Conservation (phyloP, 2,888 invertebrate genomes). For the Autographa gamma region DNA sequence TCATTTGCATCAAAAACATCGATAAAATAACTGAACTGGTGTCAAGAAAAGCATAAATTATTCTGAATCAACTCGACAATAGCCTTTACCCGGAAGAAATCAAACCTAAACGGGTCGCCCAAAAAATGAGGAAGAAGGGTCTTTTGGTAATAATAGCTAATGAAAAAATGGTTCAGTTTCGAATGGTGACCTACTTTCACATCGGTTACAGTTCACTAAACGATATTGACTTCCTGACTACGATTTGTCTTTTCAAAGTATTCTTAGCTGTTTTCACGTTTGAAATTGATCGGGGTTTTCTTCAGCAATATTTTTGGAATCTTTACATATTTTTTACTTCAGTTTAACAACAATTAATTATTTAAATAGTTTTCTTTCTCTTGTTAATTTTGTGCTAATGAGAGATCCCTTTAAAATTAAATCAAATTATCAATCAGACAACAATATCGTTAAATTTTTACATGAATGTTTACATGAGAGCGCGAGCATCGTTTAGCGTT, state of each 20-base stretch:
- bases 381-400: too few relatives aligned
- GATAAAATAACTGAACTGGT: not conserved
- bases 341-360: too few relatives aligned
- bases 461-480: too few relatives aligned
- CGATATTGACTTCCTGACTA: conserved; percentile 27
- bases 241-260: conserved; percentile 29
- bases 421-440: too few relatives aligned
- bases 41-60: not conserved
- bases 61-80: conserved; percentile 18
- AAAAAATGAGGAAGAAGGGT: conserved; percentile 25
- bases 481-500: too few relatives aligned
- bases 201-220: conserved; percentile 13
- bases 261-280: not conserved
- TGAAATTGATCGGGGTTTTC: too few relatives aligned
- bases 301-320: too few relatives aligned
- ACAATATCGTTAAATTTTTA: too few relatives aligned
- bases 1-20: not conserved
- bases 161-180: conserved; percentile 40
- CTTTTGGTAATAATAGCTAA: conserved; percentile 16
- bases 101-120: conserved; percentile 15
- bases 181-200: conserved; percentile 49
- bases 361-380: too few relatives aligned
- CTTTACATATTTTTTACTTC: too few relatives aligned
- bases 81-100: conserved; percentile 15
- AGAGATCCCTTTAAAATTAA: too few relatives aligned